A percentile compares a stretch with the other conserved stretches of the same genome.
Conservation (phyloP, 2,797 vertebrate species). For the Strix occidentalis region DNA sequence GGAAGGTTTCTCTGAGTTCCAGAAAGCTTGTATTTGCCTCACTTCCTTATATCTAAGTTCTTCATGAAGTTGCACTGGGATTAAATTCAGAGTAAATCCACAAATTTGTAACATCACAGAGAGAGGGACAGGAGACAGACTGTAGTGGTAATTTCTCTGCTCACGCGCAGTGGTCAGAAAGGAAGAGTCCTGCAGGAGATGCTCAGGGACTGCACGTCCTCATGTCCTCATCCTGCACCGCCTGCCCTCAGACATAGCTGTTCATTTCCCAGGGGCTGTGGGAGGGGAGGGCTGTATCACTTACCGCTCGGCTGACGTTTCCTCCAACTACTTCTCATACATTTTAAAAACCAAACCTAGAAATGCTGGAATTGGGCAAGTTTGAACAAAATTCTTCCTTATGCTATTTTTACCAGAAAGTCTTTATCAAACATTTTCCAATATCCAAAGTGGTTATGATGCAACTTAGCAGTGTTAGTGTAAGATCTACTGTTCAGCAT, state of each 20-base stretch:
- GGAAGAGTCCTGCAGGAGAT: background rate
- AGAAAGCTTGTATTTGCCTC: background rate
- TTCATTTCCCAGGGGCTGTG: background rate
- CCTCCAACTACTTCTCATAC: background rate
- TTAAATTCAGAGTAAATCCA: background rate
- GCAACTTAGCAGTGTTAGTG: background rate
- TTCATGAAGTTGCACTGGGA: background rate
- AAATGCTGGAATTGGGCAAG: background rate
- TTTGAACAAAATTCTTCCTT: background rate
- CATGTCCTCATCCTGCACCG: background rate
- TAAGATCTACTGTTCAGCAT: background rate
- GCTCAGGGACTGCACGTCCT: fast-evolving
- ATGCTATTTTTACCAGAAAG: background rate
- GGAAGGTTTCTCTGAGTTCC: background rate
- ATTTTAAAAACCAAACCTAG: background rate
- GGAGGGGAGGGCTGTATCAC: background rate
- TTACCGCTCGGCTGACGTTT: background rate
- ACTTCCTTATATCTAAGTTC: background rate
- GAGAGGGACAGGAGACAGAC: background rate
- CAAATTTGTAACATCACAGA: background rate
- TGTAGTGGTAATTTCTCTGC: background rate
- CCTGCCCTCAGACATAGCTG: fast-evolving
- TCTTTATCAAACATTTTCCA: background rate
- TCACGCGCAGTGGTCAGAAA: background rate
- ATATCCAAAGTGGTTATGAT: fast-evolving